Evolutionary conservation across 1,140 invertebrate species (phyloP), one percentile per base, ranked within the genome.

Genomic region (Eriocheir sinensis): DNA sequence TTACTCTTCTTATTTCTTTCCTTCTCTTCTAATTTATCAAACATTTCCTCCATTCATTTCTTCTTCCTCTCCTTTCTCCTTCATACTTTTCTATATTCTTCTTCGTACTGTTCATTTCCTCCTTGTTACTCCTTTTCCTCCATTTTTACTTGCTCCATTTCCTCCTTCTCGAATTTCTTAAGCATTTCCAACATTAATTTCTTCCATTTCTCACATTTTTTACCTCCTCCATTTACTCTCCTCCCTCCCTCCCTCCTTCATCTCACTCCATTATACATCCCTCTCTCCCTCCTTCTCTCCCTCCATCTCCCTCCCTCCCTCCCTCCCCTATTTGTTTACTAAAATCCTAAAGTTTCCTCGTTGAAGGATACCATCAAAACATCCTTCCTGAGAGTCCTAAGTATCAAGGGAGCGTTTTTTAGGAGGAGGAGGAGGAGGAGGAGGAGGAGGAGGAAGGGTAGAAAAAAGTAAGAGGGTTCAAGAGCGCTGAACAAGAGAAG

Each of bases 321-420:
- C 27, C 21, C n/a, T n/a, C 44, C 6, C 36, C 27, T 30, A 72
- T 72, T 72, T 17, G 60, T 72, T 72, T 72, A 72, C 60, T 72
- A 72, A 72, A 60, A 72, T 72, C 60, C 60, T 72, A n/a, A 72
- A 72, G 60, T 72, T 72, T 72, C 60, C 60, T 72, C 60, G 60
- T 72, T 72, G 60, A 72, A 72, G 60, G 60, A 72, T 21, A 72
- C 12, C 60, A 72, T 72, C 60, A 72, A 72, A 72, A 72, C 27
- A 72, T n/a, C 21, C 60, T 72, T 72, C 60, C 60, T 72, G 2
- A 2, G 12, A 0, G 21, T 72, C 27, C n/a, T 72, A n/a, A 72
- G 60, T 72, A 72, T 72, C 21, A 6, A n/a, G 60, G 60, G 21
- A 72, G 60, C 27, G 27, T n/a, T 72, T 72, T 53, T 72, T 72